Conservation (phyloP, 2,113 vertebrate species). For the Leptocoma aspasia region DNA sequence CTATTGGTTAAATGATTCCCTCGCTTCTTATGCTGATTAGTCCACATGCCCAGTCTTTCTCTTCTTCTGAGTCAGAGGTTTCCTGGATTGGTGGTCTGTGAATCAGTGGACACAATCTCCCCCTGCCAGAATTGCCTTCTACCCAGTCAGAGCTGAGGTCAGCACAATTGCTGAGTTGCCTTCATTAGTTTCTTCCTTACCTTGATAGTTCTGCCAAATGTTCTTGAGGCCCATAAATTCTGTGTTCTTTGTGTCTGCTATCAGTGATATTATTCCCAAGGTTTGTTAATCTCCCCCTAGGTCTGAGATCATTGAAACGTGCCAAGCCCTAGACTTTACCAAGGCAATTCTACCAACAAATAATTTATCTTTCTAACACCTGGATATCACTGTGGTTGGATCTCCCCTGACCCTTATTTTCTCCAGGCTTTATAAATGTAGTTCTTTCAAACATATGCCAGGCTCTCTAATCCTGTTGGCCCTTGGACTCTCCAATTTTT, state of each 20-base stretch:
- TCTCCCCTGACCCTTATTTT: background rate
- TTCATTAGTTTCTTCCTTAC: background rate
- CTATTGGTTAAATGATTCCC: background rate
- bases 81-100: background rate
- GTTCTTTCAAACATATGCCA: background rate
- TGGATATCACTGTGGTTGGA: background rate
- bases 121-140: background rate
- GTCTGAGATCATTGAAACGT: background rate
- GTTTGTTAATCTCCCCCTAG: background rate
- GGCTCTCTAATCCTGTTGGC: background rate
- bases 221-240: background rate
- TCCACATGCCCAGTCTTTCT: background rate
- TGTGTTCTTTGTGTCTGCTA: background rate
- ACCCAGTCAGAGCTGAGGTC: background rate
- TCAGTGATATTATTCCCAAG: background rate
- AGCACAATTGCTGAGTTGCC: background rate
- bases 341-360: background rate
- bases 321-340: no score
- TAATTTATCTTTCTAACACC: background rate
- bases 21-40: background rate
- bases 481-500: background rate
- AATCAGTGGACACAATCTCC: background rate
- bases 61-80: background rate
- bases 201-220: background rate
- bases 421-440: background rate